A percentile compares a stretch with the other conserved stretches of the same genome.
phyloP scores from a whole-genome alignment of 2,797 vertebrate genomes.

The Poecilia gillii region DNA sequence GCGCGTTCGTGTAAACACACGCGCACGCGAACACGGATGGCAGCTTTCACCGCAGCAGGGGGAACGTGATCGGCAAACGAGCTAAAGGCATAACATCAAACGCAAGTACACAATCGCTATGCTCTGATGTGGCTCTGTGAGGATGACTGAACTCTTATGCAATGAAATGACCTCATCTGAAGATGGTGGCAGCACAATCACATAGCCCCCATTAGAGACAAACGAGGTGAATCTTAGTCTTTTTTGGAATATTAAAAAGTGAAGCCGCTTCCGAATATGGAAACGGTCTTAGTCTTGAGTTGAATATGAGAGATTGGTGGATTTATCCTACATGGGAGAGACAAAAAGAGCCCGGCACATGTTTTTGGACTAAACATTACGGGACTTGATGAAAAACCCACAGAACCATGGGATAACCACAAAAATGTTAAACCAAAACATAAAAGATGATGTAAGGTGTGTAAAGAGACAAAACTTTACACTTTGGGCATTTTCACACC shows the following conservation, averaged over 20 bases:
- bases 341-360: not conserved
- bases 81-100: conserved; percentile 59
- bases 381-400: not conserved
- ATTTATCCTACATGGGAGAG: not conserved
- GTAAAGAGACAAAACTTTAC: not conserved
- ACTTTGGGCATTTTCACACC: not conserved
- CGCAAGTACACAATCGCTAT: conserved; percentile 43
- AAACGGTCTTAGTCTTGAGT: not conserved
- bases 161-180: conserved; percentile 35
- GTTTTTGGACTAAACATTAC: not conserved
- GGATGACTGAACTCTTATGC: conserved; percentile 30
- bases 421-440: not conserved
- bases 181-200: conserved; percentile 17
- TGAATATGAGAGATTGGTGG: not conserved
- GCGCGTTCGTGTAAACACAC: conserved; percentile 12
- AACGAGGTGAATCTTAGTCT: not conserved
- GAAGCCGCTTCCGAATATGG: not conserved
- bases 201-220: conserved; percentile 16
- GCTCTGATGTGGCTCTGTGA: conserved; percentile 23
- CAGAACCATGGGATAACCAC: not conserved
- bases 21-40: conserved; percentile 20
- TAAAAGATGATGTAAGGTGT: not conserved
- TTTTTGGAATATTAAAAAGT: not conserved
- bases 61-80: conserved; percentile 51
- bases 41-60: conserved; percentile 56